Evolutionary conservation across 1,140 invertebrate species (phyloP).

Genomic region (Pararge aegeria): DNA sequence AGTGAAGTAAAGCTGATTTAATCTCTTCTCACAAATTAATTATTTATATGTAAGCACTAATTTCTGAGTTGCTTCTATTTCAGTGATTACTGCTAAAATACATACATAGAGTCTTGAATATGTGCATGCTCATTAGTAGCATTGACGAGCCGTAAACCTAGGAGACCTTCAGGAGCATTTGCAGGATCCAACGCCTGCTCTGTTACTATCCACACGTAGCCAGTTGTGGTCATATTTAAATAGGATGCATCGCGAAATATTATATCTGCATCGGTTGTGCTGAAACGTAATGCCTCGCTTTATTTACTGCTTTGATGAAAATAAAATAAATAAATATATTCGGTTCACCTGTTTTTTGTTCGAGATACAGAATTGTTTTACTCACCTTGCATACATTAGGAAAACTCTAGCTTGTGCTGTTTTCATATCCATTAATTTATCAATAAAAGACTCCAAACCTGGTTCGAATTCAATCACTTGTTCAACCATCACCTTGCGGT

Average conservation of each 20-base stretch:
- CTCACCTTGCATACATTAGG: constrained; percentile 95
- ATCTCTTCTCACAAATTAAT: background rate
- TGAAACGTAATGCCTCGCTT: constrained; percentile 61
- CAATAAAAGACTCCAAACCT: constrained; percentile 88
- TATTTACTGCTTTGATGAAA: background rate
- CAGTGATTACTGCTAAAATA: no score
- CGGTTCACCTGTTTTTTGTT: background rate
- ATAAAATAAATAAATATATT: background rate
- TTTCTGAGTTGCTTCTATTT: no score
- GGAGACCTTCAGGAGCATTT: constrained; percentile 92
- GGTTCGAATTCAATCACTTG: constrained; percentile 94
- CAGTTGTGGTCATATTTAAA: constrained; percentile 93
- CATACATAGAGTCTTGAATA: constrained; percentile 92
- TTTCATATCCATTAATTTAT: constrained; percentile 90
- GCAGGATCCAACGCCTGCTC: constrained; percentile 94
- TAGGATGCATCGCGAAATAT: constrained; percentile 93
- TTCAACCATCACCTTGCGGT: constrained; percentile 87
- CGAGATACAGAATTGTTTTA: background rate
- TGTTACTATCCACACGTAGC: constrained; percentile 98
- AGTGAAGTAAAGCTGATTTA: background rate
- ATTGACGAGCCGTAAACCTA: constrained; percentile 94
- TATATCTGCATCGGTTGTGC: constrained; percentile 92
- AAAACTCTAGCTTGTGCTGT: constrained; percentile 93
- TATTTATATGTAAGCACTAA: background rate
- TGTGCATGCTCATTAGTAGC: constrained; percentile 93